These are phyloP conservation scores for Rachycentron canadum DNA, from an alignment of 2,797 vertebrate species.

Conservation along the genomic window DNA sequence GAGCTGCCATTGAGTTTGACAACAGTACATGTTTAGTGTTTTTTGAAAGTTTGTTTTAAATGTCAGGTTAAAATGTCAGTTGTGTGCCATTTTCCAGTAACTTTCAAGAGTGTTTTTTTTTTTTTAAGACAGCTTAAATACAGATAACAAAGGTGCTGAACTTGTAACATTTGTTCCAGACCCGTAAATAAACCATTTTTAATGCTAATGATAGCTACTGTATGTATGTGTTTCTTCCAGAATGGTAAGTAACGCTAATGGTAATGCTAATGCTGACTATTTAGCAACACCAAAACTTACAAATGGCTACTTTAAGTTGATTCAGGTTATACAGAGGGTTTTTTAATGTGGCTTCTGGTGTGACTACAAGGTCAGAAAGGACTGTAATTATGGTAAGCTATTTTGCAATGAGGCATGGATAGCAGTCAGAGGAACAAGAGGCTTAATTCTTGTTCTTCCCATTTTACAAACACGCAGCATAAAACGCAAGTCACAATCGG, in stretches of 20 bases:
- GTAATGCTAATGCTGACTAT: not conserved
- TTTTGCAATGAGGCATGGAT: constrained; percentile 13
- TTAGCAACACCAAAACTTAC: not conserved
- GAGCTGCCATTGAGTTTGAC: not conserved
- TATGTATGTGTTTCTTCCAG: not conserved
- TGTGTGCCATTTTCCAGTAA: not conserved
- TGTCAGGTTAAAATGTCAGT: not conserved
- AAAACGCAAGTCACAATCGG: not conserved
- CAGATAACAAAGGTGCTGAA: too few relatives aligned
- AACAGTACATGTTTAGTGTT: not conserved
- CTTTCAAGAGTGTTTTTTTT: not conserved
- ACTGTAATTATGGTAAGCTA: constrained; percentile 5
- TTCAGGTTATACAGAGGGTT: not conserved
- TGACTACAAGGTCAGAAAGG: not conserved
- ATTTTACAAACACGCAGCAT: not conserved
- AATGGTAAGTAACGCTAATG: too few relatives aligned
- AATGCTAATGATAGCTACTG: too few relatives aligned
- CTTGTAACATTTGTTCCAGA: too few relatives aligned
- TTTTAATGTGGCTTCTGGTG: too few relatives aligned
- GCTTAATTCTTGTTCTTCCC: not conserved
- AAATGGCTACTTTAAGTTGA: not conserved
- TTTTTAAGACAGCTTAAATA: not conserved
- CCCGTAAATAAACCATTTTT: too few relatives aligned
- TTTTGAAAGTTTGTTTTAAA: not conserved
- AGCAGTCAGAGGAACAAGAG: not conserved